Conservation (phyloP, 2,888 invertebrate species). For the Sesamia inferens region DNA sequence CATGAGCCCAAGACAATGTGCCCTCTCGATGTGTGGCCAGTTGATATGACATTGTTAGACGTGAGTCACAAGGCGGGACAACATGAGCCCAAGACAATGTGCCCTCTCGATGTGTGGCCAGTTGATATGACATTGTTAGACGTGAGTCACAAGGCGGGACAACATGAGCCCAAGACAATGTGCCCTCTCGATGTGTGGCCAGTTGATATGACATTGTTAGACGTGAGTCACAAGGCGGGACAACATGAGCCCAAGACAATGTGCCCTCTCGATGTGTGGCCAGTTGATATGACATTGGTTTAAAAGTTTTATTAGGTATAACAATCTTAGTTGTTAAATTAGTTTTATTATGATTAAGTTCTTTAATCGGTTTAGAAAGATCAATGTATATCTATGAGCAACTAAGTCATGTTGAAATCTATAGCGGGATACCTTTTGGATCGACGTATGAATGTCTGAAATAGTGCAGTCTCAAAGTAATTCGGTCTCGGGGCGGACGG, state of each 20-base stretch:
- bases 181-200: too few relatives aligned
- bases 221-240: background rate
- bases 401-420: conserved; percentile 10
- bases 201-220: background rate
- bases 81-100: too few relatives aligned
- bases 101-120: too few relatives aligned
- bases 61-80: too few relatives aligned
- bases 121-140: too few relatives aligned
- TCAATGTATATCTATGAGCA: background rate
- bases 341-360: background rate
- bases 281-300: background rate
- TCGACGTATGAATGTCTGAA: conserved; percentile 34
- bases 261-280: too few relatives aligned
- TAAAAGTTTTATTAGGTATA: background rate
- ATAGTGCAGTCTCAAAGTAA: conserved; percentile 38
- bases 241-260: background rate
- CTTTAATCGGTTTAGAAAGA: background rate
- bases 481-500: conserved; percentile 17
- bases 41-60: too few relatives aligned
- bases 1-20: too few relatives aligned
- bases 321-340: background rate
- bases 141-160: background rate
- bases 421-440: conserved; percentile 21
- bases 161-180: background rate
- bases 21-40: too few relatives aligned